Conservation (phyloP, 1,140 invertebrate species). For the Spodoptera frugiperda region DNA sequence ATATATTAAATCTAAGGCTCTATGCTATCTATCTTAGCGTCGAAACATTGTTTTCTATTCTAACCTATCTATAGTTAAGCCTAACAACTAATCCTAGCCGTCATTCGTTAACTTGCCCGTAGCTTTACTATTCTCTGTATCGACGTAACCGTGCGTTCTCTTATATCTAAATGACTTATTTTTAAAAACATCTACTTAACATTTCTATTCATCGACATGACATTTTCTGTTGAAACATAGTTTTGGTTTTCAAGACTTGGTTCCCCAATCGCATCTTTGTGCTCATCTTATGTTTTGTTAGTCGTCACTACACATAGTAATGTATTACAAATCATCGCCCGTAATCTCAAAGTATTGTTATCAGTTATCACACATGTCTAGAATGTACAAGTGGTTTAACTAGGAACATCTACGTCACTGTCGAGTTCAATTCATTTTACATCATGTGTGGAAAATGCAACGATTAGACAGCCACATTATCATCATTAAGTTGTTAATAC, state of each 20-base stretch:
- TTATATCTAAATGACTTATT: constrained; percentile 81
- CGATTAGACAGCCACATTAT: constrained; percentile 83
- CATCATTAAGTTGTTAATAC: constrained; percentile 74
- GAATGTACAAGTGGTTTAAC: constrained; percentile 75
- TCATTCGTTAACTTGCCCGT: constrained; percentile 69
- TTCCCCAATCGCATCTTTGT: constrained; percentile 79
- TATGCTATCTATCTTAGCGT: constrained; percentile 83
- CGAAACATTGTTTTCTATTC: constrained; percentile 82
- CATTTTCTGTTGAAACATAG: constrained; percentile 71
- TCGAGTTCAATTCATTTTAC: constrained; percentile 68
- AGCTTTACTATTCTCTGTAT: constrained; percentile 70
- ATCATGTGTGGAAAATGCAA: constrained; percentile 82
- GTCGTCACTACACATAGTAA: constrained; percentile 52
- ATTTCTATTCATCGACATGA: constrained; percentile 78
- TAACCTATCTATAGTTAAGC: constrained; percentile 84
- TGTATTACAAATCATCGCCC: constrained; percentile 63
- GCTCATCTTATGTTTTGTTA: constrained; percentile 60
- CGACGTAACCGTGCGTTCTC: constrained; percentile 73
- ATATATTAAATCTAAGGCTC: constrained; percentile 78
- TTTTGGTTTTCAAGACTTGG: constrained; percentile 79
- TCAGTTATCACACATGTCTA: constrained; percentile 73
- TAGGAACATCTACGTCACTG: constrained; percentile 82
- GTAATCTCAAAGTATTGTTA: constrained; percentile 68
- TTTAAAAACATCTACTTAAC: constrained; percentile 83
- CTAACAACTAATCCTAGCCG: constrained; percentile 77